Evolutionary conservation across 2,797 vertebrate species (phyloP).

Genomic region (Muraenolepis orangiensis): DNA sequence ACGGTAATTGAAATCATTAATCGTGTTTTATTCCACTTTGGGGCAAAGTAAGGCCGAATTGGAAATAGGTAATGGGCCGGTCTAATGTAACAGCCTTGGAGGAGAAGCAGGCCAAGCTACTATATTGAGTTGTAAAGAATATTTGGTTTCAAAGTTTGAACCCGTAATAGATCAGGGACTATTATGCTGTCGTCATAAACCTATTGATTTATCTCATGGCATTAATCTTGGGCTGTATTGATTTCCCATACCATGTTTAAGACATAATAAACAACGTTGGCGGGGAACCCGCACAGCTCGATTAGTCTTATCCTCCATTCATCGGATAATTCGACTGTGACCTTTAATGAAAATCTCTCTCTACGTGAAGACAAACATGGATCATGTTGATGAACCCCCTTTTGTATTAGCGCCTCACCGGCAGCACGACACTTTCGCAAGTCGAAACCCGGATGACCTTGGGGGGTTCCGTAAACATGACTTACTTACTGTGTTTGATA

Average conservation of each 20-base stretch:
- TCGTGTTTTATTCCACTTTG: slow-evolving; percentile 74
- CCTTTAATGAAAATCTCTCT: background rate
- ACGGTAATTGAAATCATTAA: slow-evolving; percentile 77
- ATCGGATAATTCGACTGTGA: background rate
- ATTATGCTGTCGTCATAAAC: slow-evolving; percentile 45
- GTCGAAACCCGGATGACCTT: slow-evolving; percentile 16
- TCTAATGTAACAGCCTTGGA: slow-evolving; percentile 57
- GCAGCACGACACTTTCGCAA: background rate
- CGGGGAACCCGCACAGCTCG: background rate
- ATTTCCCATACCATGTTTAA: slow-evolving; percentile 33
- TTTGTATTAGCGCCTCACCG: background rate
- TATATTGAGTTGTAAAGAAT: slow-evolving; percentile 54
- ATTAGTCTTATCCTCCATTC: background rate
- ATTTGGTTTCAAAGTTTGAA: slow-evolving; percentile 46
- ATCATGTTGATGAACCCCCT: background rate
- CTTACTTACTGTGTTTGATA: slow-evolving; percentile 23
- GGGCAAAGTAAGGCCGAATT: slow-evolving; percentile 67
- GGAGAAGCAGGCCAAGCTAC: slow-evolving; percentile 50
- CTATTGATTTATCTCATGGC: slow-evolving; percentile 39
- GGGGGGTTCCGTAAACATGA: slow-evolving; percentile 9
- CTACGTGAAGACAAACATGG: background rate
- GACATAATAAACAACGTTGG: slow-evolving; percentile 1
- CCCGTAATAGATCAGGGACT: slow-evolving; percentile 39
- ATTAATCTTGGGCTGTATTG: slow-evolving; percentile 35
- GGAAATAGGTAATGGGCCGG: slow-evolving; percentile 60